phyloP scores from a whole-genome alignment of 2,888 invertebrate genomes.

The Panopea generosa region DNA sequence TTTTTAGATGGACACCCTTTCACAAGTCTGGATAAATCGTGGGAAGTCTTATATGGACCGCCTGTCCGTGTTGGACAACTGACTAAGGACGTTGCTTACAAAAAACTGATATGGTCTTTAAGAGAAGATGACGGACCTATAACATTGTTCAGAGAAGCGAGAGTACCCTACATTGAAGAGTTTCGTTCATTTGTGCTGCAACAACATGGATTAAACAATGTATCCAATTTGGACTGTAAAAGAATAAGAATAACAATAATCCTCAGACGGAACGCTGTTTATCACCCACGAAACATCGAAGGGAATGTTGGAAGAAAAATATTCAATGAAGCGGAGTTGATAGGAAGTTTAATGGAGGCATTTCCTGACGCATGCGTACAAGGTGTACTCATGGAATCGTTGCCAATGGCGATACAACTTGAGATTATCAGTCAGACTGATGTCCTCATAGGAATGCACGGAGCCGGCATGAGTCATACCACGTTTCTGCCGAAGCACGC shows the following conservation, averaged over 20 bases:
- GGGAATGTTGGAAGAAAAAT: constrained; percentile 79
- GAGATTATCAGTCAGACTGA: constrained; percentile 72
- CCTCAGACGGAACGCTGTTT: constrained; percentile 77
- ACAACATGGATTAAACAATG: constrained; percentile 47
- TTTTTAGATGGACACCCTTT: constrained; percentile 77
- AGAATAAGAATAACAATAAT: constrained; percentile 69
- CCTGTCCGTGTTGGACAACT: constrained; percentile 64
- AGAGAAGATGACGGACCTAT: constrained; percentile 72
- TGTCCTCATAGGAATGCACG: constrained; percentile 81
- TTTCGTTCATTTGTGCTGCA: constrained; percentile 74
- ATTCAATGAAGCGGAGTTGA: constrained; percentile 75
- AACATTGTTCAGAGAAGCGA: constrained; percentile 49
- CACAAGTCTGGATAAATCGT: constrained; percentile 72
- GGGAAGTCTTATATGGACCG: constrained; percentile 72
- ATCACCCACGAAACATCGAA: constrained; percentile 77
- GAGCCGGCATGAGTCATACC: constrained; percentile 80
- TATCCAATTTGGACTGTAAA: constrained; percentile 62
- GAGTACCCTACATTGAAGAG: constrained; percentile 70
- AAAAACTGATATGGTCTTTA: constrained; percentile 69
- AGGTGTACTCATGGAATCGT: constrained; percentile 73
- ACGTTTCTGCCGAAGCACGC: constrained; percentile 75
- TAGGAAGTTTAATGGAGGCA: constrained; percentile 37
- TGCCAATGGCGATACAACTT: constrained; percentile 74
- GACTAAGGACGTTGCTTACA: constrained; percentile 41
- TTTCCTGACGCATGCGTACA: constrained; percentile 62